Evolutionary conservation across 2,888 invertebrate species (phyloP), one percentile per base, ranked within the genome.

Genomic region (Xanthia icteritia): DNA sequence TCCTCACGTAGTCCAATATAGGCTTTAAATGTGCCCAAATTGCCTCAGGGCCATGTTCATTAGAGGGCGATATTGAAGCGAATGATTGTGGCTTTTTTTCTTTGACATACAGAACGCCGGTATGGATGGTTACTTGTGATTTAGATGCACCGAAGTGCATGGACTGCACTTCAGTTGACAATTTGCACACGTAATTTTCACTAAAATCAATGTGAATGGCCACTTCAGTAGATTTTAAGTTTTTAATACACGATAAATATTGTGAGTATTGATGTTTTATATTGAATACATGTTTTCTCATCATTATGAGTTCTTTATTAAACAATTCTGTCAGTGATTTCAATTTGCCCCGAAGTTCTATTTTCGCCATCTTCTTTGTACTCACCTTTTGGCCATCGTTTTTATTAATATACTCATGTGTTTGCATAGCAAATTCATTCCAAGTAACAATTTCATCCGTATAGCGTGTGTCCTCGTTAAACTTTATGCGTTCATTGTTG

Each of bases 351-450:
- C 3, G 51, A 51, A 51, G 8, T 51, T 51, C 51, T 61, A 0
- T 61, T 61, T 61, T 61, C 31, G 61, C 61, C 31, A 61, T 61
- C 61, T 61, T 61, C 20, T 61, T 61, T 61, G 61, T 61, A 1
- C 61, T 61, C 61, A 61, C 61, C 31, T 61, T 61, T 61, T 61
- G 61, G 31, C 61, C 61, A 61, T 61, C 61, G 20, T 61, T 61
- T 61, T 61, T 61, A 61, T 31, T 61, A 61, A 31, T 61, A 60
- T 51, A 51, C 8, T 51, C 51, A 9, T 51, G 51, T 51, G 51
- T 51, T 8, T 51, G 51, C 51, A 51, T 51, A 51, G 51, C 51
- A 51, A 51, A 51, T 51, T 51, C 51, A 51, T 51, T 51, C 51
- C 51, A 51, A 51, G 51, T 51, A 51, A 51, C 51, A 51, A 51